phyloP scores from a whole-genome alignment of 2,797 vertebrate species.

The Carcharodon carcharias region DNA sequence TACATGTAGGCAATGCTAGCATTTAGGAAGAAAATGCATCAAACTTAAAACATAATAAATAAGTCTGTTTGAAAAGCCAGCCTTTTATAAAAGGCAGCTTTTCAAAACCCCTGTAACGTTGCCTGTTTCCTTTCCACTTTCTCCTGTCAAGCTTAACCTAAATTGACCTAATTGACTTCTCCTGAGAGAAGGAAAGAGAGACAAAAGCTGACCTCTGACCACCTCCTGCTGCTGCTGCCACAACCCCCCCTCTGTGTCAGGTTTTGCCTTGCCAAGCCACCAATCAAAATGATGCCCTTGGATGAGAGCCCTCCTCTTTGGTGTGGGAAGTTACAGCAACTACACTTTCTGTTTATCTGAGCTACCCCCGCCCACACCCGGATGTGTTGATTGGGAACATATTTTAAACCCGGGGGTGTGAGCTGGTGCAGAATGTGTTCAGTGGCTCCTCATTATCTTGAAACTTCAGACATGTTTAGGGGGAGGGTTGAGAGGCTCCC shows the following conservation, averaged over 20 bases:
- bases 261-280: not conserved
- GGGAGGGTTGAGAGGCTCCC: too few relatives aligned
- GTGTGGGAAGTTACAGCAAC: not conserved
- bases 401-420: not conserved
- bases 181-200: not conserved
- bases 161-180: not conserved
- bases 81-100: not conserved
- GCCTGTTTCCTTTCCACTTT: not conserved
- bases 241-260: not conserved
- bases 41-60: not conserved
- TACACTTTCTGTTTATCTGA: not conserved
- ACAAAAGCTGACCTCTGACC: not conserved
- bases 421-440: not conserved
- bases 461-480: not conserved
- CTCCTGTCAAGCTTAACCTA: too few relatives aligned
- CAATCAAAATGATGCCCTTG: not conserved
- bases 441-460: not conserved
- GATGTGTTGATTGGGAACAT: not conserved
- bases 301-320: not conserved
- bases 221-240: too few relatives aligned
- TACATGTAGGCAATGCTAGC: not conserved
- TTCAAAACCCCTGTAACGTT: not conserved
- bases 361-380: not conserved
- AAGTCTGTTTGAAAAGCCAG: not conserved
- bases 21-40: not conserved